Evolutionary conservation across 2,113 vertebrate genomes (phyloP).

Genomic region (Alethe castanea): DNA sequence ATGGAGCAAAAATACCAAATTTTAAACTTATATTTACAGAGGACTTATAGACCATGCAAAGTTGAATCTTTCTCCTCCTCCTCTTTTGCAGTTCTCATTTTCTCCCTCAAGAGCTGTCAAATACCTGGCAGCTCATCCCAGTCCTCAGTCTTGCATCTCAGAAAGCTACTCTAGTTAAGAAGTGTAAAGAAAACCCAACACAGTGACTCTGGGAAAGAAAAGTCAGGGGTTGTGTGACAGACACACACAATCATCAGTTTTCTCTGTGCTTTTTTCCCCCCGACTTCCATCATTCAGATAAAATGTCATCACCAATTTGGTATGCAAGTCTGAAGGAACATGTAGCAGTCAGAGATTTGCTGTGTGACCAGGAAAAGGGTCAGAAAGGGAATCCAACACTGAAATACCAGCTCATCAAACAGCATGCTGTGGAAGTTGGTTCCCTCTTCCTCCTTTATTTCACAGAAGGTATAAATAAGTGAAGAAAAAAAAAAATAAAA

Average conservation of each 20-base stretch:
- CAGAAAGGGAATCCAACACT: background rate
- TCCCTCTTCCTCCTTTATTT: background rate
- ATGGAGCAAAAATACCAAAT: background rate
- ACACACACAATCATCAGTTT: background rate
- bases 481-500: background rate
- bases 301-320: background rate
- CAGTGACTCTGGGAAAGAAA: background rate
- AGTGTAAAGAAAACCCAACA: background rate
- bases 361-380: background rate
- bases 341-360: background rate
- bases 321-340: background rate
- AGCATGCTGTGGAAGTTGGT: rapidly evolving
- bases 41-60: background rate
- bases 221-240: background rate
- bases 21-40: background rate
- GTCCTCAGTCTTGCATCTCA: background rate
- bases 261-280: background rate
- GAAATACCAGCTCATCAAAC: background rate
- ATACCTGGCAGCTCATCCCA: background rate
- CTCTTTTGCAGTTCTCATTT: background rate
- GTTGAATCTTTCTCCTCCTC: background rate
- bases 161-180: background rate
- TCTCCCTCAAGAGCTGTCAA: background rate
- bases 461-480: background rate
- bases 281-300: background rate